Percentiles rank a stretch among this genome's conserved stretches.
Conservation (phyloP, 2,888 invertebrate species). For the Hirtodrosophila cameraria region DNA sequence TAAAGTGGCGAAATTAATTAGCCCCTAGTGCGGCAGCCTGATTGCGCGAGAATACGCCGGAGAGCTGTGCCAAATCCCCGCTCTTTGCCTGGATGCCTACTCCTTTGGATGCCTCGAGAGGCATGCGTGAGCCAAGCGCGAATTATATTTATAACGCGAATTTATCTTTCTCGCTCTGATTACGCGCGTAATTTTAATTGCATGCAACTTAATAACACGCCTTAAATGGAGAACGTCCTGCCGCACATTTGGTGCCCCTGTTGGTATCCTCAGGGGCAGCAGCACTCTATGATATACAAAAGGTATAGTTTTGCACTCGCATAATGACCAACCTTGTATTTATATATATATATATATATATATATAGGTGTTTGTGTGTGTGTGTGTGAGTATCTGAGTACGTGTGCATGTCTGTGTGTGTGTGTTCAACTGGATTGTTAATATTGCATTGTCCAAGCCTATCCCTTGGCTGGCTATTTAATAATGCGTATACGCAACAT, state of each 20-base stretch:
- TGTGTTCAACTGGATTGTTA: conserved; percentile 27
- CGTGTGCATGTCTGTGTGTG: conserved; percentile 3
- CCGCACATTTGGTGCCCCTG: conserved; percentile 13
- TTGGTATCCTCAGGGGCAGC: conserved; percentile 9
- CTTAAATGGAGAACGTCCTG: conserved; percentile 41
- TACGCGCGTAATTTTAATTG: conserved; percentile 79
- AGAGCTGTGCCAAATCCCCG: conserved; percentile 42
- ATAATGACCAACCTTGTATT: conserved; percentile 7
- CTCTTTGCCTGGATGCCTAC: background rate
- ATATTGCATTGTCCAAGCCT: conserved; percentile 41
- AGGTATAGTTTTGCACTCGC: conserved; percentile 39
- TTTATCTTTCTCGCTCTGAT: conserved; percentile 80
- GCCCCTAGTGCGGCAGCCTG: conserved; percentile 78
- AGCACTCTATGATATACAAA: conserved; percentile 25
- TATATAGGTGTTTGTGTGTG: background rate
- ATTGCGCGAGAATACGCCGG: conserved; percentile 61
- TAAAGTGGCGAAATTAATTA: conserved; percentile 78
- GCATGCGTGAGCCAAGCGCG: conserved; percentile 57
- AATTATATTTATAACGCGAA: conserved; percentile 75
- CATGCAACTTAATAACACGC: conserved; percentile 75
- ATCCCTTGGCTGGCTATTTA: conserved; percentile 16
- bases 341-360: too few species aligned
- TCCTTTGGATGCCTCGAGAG: conserved; percentile 1
- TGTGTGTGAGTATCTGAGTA: too few species aligned
- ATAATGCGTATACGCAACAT: conserved; percentile 57